Conservation (phyloP, 2,113 vertebrate genomes). For the Tauraco erythrolophus region DNA sequence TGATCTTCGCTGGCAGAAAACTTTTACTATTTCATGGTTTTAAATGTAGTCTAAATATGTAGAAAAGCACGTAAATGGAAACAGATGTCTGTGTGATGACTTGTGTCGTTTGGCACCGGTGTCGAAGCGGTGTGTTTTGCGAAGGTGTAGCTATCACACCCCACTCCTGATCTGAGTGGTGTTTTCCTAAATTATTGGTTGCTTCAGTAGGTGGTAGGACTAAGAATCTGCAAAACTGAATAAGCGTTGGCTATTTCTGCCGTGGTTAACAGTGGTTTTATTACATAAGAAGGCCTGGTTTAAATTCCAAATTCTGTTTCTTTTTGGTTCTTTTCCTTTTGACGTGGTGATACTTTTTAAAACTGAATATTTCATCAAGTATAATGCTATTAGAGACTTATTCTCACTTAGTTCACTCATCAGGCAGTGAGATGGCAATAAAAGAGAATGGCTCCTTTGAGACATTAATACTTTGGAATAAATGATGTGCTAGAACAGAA, state of each 20-base stretch:
- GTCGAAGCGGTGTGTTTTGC: background rate
- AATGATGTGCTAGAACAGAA: constrained; percentile 99
- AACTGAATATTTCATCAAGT: constrained; percentile 95
- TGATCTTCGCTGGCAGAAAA: constrained; percentile 76
- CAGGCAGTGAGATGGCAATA: constrained; percentile 96
- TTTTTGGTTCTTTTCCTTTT: constrained; percentile 67
- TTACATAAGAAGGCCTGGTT: background rate
- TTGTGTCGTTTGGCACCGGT: background rate
- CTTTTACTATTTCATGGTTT: constrained; percentile 79
- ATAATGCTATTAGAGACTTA: constrained; percentile 97
- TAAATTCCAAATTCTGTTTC: constrained; percentile 2
- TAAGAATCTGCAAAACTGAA: background rate
- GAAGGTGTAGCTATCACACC: background rate
- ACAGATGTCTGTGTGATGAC: constrained; percentile 58
- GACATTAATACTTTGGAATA: constrained; percentile 95
- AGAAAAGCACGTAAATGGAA: constrained; percentile 60
- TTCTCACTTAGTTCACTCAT: constrained; percentile 97
- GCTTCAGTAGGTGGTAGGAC: background rate
- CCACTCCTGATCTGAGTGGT: background rate
- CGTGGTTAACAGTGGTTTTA: background rate
- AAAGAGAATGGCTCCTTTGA: constrained; percentile 97
- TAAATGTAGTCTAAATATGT: constrained; percentile 60
- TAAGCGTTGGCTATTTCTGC: background rate
- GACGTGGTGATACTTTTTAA: constrained; percentile 77
- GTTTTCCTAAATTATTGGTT: background rate